These are phyloP conservation scores for Pitta sordida DNA, from an alignment of 2,113 vertebrate genomes.

Conservation along the genomic window DNA sequence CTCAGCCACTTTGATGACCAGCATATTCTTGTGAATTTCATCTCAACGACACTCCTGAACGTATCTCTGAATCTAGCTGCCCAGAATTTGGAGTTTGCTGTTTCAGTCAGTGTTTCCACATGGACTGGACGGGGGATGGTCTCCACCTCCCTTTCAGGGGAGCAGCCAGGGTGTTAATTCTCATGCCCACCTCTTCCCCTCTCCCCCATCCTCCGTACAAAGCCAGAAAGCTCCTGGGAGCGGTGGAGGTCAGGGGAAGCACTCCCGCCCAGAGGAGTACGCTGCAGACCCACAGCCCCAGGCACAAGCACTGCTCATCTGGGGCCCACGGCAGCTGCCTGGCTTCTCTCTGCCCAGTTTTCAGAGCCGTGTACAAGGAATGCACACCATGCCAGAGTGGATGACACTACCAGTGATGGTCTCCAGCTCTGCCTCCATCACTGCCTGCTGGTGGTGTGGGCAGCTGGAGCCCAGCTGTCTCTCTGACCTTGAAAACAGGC, in stretches of 20 bases:
- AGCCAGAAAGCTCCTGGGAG: not conserved
- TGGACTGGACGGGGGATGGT: not conserved
- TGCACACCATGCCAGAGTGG: fast-evolving
- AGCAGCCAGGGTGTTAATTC: not conserved
- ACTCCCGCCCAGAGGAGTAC: fast-evolving
- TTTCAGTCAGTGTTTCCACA: not conserved
- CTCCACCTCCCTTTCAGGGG: not conserved
- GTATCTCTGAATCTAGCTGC: not conserved
- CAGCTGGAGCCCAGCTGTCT: not conserved
- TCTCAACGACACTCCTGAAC: not conserved
- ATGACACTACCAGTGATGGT: not conserved
- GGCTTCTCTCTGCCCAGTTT: fast-evolving
- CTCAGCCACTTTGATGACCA: not conserved
- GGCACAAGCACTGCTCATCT: fast-evolving
- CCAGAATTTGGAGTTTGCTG: not conserved
- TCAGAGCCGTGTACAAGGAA: fast-evolving
- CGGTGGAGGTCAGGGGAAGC: fast-evolving
- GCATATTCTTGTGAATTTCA: not conserved
- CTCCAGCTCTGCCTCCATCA: not conserved
- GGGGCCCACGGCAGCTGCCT: fast-evolving
- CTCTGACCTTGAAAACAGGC: not conserved
- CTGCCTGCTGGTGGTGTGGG: not conserved
- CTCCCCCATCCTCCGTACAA: not conserved
- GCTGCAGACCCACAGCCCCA: fast-evolving
- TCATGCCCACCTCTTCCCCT: not conserved